A percentile compares a stretch with the other conserved stretches of the same genome.
These are phyloP conservation scores for Petrolisthes manimaculis DNA, from an alignment of 2,888 invertebrate species.

Conservation along the genomic window DNA sequence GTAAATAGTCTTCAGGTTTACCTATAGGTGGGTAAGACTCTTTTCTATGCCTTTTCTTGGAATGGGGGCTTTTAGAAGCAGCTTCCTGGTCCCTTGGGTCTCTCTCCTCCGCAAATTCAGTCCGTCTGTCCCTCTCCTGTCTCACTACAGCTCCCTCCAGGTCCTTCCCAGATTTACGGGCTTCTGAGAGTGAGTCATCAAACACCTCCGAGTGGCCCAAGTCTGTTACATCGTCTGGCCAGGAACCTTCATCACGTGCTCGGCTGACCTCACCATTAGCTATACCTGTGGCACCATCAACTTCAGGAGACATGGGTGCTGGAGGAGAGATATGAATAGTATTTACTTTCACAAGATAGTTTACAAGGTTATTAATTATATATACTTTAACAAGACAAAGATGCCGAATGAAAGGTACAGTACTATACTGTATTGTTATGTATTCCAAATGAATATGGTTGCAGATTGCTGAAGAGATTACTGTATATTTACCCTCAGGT, in stretches of 20 bases:
- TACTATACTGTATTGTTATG: too few relatives aligned
- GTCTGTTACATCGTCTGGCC: slow-evolving; percentile 64
- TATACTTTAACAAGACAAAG: too few relatives aligned
- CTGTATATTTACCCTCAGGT: too few relatives aligned
- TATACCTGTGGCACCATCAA: slow-evolving; percentile 8
- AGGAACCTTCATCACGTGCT: slow-evolving; percentile 45
- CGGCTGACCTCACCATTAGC: slow-evolving; percentile 17
- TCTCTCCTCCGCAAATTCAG: background rate
- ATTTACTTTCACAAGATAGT: too few relatives aligned
- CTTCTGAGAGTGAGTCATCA: slow-evolving; percentile 64
- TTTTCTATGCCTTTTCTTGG: slow-evolving; percentile 24
- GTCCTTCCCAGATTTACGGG: slow-evolving; percentile 48
- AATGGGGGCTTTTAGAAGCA: slow-evolving; percentile 18
- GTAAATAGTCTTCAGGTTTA: slow-evolving; percentile 29
- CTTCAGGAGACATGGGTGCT: slow-evolving; percentile 38
- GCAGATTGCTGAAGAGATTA: too few relatives aligned
- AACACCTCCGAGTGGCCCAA: slow-evolving; percentile 64
- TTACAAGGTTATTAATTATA: too few relatives aligned
- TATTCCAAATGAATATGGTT: too few relatives aligned
- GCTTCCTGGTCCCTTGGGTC: background rate
- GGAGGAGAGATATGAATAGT: background rate
- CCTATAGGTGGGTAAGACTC: slow-evolving; percentile 26
- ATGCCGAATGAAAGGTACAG: too few relatives aligned
- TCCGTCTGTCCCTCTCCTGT: background rate
- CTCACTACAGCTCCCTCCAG: background rate